Conservation (phyloP, 2,113 vertebrate species). For the Apaloderma vittatum region DNA sequence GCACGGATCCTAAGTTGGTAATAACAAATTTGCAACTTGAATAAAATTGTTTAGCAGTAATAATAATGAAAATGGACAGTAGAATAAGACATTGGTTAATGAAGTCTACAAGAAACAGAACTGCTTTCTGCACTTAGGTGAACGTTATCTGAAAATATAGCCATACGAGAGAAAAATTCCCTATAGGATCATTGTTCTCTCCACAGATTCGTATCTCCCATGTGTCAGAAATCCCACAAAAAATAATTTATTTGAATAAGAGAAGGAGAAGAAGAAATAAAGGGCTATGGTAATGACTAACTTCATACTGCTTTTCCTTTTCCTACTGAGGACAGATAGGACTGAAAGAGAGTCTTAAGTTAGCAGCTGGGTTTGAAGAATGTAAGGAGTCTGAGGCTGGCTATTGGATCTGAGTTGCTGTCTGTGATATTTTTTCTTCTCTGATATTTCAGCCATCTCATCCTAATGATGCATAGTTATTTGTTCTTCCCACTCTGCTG, state of each 20-base stretch:
- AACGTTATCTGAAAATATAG: neutral
- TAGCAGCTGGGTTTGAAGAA: neutral
- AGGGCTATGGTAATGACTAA: neutral
- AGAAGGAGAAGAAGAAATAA: neutral
- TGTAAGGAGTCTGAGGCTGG: neutral
- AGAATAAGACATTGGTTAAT: neutral
- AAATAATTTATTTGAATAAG: neutral
- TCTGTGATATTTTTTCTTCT: neutral
- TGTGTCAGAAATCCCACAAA: neutral
- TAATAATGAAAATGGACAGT: neutral
- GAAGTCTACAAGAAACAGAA: neutral
- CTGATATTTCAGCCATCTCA: neutral
- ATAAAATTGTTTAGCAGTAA: neutral
- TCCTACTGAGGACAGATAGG: neutral
- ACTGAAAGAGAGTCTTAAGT: neutral
- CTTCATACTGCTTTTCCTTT: neutral
- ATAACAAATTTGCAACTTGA: neutral
- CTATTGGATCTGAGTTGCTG: neutral
- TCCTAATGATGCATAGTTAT: neutral
- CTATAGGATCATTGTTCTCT: neutral
- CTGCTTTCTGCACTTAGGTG: neutral
- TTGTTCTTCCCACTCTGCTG: neutral
- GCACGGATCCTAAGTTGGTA: neutral
- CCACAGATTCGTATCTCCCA: neutral
- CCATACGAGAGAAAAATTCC: neutral